Conservation (phyloP, 2,113 vertebrate genomes). For the Notothenia coriiceps region DNA sequence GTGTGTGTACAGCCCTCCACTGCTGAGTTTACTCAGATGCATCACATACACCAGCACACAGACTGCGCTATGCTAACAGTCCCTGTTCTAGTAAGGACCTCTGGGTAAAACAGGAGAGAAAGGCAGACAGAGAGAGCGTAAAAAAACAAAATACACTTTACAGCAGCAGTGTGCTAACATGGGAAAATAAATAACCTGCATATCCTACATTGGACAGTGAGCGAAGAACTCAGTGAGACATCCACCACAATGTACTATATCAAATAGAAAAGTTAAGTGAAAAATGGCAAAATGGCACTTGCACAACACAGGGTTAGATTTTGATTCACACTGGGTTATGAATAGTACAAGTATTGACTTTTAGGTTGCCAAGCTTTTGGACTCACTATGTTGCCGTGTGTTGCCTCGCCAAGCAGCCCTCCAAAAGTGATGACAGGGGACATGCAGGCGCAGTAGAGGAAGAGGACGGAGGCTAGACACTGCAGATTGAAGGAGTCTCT, state of each 20-base stretch:
- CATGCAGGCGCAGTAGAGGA: slow-evolving; percentile 99
- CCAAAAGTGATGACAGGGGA: slow-evolving; percentile 98
- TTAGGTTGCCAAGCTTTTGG: background rate
- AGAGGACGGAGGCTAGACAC: slow-evolving; percentile 96
- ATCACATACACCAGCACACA: slow-evolving; percentile 64
- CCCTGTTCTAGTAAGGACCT: slow-evolving; percentile 39
- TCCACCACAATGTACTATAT: background rate
- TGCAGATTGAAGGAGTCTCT: slow-evolving; percentile 91
- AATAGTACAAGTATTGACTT: slow-evolving; percentile 11
- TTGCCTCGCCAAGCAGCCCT: slow-evolving; percentile 95
- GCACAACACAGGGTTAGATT: background rate
- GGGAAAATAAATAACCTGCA: slow-evolving; percentile 3
- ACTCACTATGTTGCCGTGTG: slow-evolving; percentile 95
- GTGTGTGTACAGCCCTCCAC: slow-evolving; percentile 23
- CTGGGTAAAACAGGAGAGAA: slow-evolving; percentile 10
- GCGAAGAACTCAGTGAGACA: background rate
- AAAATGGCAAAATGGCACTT: background rate
- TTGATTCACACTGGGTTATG: background rate
- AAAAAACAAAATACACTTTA: background rate
- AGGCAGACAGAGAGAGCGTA: background rate
- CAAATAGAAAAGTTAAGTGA: background rate
- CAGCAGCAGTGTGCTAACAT: slow-evolving; percentile 1
- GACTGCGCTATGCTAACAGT: slow-evolving; percentile 51
- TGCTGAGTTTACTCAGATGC: slow-evolving; percentile 59
- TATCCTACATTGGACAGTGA: slow-evolving; percentile 6